A percentile compares a stretch with the other conserved stretches of the same genome.
Conservation (phyloP, 2,888 invertebrate genomes). For the Nephrocerus scutellatus region DNA sequence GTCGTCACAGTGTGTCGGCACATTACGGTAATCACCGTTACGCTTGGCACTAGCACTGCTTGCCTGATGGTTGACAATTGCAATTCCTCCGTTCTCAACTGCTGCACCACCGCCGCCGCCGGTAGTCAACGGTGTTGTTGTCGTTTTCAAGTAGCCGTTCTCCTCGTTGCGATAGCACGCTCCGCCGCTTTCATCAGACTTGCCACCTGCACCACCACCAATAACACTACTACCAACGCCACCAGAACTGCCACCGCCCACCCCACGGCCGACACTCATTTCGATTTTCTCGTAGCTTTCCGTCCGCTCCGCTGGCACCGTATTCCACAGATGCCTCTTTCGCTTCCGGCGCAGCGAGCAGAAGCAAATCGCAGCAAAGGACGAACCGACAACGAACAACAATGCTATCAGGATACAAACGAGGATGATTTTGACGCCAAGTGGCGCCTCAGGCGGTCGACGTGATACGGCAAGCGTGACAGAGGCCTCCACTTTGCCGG, state of each 20-base stretch:
- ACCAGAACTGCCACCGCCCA: slow-evolving; percentile 24
- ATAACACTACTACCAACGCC: slow-evolving; percentile 12
- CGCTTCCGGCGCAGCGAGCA: slow-evolving; percentile 54
- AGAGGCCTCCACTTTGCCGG: slow-evolving; percentile 67
- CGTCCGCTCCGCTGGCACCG: slow-evolving; percentile 46
- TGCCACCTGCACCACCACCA: slow-evolving; percentile 23
- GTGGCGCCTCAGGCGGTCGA: slow-evolving; percentile 54
- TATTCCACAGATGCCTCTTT: slow-evolving; percentile 51
- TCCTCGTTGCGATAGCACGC: slow-evolving; percentile 34
- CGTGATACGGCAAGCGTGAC: slow-evolving; percentile 65
- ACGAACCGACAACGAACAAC: slow-evolving; percentile 59
- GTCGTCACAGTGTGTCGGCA: slow-evolving; percentile 58
- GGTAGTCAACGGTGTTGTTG: slow-evolving; percentile 33
- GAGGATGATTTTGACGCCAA: slow-evolving; percentile 57
- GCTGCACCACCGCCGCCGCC: slow-evolving; percentile 29
- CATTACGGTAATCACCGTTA: slow-evolving; percentile 65
- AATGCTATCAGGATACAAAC: slow-evolving; percentile 65
- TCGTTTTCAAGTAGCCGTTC: slow-evolving; percentile 37
- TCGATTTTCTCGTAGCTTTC: slow-evolving; percentile 77
- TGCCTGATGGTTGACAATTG: slow-evolving; percentile 45
- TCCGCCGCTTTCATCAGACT: slow-evolving; percentile 37
- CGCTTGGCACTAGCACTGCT: slow-evolving; percentile 45
- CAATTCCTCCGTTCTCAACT: slow-evolving; percentile 34
- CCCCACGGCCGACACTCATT: slow-evolving; percentile 55
- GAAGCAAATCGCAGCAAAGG: slow-evolving; percentile 60